A percentile compares a stretch with the other conserved stretches of the same genome.
Evolutionary conservation across 2,888 invertebrate genomes (phyloP).

Genomic region (Amorpha juglandis): DNA sequence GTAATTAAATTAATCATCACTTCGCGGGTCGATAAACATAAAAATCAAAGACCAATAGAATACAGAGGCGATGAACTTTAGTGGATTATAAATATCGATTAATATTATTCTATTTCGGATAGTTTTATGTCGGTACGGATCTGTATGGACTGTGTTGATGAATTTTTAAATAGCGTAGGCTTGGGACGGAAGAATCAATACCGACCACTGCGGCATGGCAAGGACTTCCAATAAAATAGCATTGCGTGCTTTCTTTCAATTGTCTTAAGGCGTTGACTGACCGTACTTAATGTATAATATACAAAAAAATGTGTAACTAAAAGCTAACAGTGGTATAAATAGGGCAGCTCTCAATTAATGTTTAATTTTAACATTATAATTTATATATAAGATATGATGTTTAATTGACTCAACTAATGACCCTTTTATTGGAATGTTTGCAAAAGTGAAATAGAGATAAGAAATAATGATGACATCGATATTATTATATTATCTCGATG

Average conservation of each 20-base stretch:
- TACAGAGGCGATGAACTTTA: conserved; percentile 12
- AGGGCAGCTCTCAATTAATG: neutral
- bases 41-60: conserved; percentile 1
- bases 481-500: too few relatives aligned
- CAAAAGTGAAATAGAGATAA: too few relatives aligned
- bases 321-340: too few relatives aligned
- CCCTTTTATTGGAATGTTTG: neutral
- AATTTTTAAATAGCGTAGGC: conserved; percentile 78
- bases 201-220: conserved; percentile 59
- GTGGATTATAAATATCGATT: conserved; percentile 34
- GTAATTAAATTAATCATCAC: neutral
- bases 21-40: neutral
- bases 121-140: conserved; percentile 57
- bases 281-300: neutral
- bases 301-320: neutral
- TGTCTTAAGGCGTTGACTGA: conserved; percentile 25
- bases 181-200: conserved; percentile 81
- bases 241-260: conserved; percentile 33
- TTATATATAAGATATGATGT: neutral
- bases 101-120: conserved; percentile 39
- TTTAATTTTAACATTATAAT: neutral
- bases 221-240: conserved; percentile 53
- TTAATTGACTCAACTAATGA: neutral
- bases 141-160: conserved; percentile 71
- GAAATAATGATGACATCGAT: too few relatives aligned